phyloP scores from a whole-genome alignment of 2,113 vertebrate genomes.

The Otus sunia region DNA sequence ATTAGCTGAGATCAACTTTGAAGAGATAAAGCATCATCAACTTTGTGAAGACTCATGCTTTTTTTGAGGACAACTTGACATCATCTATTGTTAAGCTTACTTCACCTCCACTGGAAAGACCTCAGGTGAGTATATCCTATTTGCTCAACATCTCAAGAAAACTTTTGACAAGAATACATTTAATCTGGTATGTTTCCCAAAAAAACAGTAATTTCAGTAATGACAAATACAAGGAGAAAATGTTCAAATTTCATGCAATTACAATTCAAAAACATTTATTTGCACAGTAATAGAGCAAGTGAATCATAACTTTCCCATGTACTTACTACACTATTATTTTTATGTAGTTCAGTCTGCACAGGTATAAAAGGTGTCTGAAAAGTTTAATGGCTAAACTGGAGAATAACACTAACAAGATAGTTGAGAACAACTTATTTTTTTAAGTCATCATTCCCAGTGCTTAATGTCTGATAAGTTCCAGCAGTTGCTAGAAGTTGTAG shows the following conservation, averaged over 20 bases:
- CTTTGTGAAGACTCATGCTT: neutral
- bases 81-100: neutral
- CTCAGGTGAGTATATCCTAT: neutral
- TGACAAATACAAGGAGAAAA: neutral
- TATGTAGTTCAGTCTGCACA: neutral
- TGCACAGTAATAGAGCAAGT: neutral
- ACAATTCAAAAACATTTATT: neutral
- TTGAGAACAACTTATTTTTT: neutral
- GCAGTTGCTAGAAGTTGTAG: neutral
- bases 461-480: neutral
- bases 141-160: neutral
- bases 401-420: neutral
- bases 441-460: neutral
- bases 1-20: neutral
- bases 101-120: neutral
- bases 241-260: neutral
- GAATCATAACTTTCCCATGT: neutral
- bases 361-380: neutral
- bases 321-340: neutral
- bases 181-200: neutral
- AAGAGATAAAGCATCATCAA: neutral
- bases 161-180: neutral
- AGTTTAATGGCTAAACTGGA: neutral
- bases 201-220: neutral
- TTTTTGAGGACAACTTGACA: neutral